Conservation (phyloP, 2,797 vertebrate species). For the Tragopan temminckii region DNA sequence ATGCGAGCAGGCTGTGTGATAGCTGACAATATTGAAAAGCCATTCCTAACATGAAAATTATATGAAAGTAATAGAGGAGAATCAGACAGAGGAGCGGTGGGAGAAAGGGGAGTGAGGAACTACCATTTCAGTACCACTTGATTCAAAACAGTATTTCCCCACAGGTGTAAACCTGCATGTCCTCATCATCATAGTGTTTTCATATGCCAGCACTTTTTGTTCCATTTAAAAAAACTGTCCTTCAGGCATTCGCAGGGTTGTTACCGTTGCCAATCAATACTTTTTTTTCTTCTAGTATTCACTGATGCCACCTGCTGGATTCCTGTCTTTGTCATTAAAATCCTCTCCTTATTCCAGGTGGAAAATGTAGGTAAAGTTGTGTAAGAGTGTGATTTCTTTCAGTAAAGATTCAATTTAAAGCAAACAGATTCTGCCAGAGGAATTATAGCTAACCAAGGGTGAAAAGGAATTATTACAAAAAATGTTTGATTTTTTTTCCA, state of each 20-base stretch:
- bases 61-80: not conserved
- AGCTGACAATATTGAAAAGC: not conserved
- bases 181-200: slow-evolving; percentile 84
- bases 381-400: not conserved
- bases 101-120: not conserved
- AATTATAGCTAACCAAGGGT: not conserved
- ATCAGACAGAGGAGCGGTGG: not conserved
- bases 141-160: not conserved
- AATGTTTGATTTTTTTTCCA: not conserved
- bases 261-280: slow-evolving; percentile 79
- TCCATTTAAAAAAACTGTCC: slow-evolving; percentile 86
- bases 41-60: not conserved
- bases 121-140: not conserved
- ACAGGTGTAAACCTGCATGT: slow-evolving; percentile 86
- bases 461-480: not conserved
- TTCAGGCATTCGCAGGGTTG: slow-evolving; percentile 83
- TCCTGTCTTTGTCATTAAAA: slow-evolving; percentile 85
- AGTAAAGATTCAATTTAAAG: not conserved
- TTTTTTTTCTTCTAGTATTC: slow-evolving; percentile 90
- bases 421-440: not conserved
- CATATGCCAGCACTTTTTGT: slow-evolving; percentile 86
- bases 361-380: slow-evolving; percentile 83
- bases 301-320: slow-evolving; percentile 96
- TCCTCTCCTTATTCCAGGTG: slow-evolving; percentile 84
- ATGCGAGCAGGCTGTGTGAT: not conserved